Evolutionary conservation across 1,140 invertebrate genomes (phyloP).

Genomic region (Littorina saxatilis): DNA sequence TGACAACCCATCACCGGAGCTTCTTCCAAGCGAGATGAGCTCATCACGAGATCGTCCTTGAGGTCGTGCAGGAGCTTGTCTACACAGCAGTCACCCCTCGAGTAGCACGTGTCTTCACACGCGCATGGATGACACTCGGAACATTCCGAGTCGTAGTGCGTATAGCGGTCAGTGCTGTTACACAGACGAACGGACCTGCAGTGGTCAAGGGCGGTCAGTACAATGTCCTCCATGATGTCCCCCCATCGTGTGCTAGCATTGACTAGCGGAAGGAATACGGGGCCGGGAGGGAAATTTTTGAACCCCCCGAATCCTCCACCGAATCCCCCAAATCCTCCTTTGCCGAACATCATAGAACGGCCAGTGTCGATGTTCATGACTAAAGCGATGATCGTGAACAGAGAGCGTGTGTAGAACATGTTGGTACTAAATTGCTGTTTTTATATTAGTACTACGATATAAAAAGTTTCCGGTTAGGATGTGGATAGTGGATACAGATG

Average conservation of each 20-base stretch:
- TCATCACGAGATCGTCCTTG: neutral
- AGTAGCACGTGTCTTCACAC: constrained; percentile 12
- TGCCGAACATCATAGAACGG: neutral
- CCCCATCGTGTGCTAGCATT: constrained; percentile 20
- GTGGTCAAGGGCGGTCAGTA: neutral
- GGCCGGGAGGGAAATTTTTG: neutral
- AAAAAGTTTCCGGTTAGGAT: neutral
- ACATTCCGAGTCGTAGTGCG: neutral
- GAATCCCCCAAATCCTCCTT: neutral
- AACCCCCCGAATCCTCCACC: neutral
- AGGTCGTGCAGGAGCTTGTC: constrained; percentile 14
- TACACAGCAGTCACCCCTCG: constrained; percentile 20
- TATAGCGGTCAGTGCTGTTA: neutral
- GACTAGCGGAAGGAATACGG: neutral
- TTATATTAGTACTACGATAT: neutral
- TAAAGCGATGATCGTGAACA: neutral
- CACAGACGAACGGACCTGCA: neutral
- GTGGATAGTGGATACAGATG: too few species aligned
- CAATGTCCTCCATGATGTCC: neutral
- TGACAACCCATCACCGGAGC: neutral
- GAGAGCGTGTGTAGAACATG: too few species aligned
- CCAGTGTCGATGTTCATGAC: neutral
- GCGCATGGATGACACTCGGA: constrained; percentile 18
- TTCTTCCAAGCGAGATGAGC: neutral
- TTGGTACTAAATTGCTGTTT: too few species aligned